phyloP scores from a whole-genome alignment of 2,113 vertebrate species.

The Myotis davidii region DNA sequence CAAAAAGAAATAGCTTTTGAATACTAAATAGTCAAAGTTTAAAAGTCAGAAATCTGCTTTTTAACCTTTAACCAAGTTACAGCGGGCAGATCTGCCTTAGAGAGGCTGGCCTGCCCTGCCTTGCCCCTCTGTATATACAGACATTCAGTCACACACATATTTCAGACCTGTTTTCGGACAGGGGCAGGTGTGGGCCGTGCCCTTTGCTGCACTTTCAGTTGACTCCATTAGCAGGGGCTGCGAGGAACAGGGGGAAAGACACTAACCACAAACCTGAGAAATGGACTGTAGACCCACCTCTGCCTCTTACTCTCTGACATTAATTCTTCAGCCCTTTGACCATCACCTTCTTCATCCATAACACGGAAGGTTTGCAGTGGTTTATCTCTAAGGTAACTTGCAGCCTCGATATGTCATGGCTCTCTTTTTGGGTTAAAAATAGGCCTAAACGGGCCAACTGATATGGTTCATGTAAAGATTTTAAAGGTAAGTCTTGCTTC shows the following conservation, averaged over 20 bases:
- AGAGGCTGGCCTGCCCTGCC: background rate
- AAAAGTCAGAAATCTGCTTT: slow-evolving; percentile 30
- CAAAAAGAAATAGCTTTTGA: slow-evolving; percentile 41
- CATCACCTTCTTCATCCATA: background rate
- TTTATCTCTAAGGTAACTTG: slow-evolving; percentile 15
- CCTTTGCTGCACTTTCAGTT: background rate
- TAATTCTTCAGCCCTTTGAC: background rate
- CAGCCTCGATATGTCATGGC: background rate
- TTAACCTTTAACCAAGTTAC: background rate
- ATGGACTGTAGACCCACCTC: background rate
- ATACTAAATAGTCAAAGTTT: slow-evolving; percentile 48
- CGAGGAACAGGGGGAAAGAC: background rate
- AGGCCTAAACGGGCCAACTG: background rate
- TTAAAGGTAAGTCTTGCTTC: background rate
- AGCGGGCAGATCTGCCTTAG: background rate
- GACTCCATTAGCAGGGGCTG: background rate
- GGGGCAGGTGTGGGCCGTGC: background rate
- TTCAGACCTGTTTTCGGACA: background rate
- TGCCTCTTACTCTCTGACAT: background rate
- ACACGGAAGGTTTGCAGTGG: background rate
- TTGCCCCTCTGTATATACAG: background rate
- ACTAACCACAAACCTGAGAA: background rate
- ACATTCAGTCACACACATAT: rapidly evolving
- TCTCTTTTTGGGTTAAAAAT: background rate
- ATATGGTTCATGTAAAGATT: background rate